Evolutionary conservation across 2,113 vertebrate species (phyloP).

Genomic region (Pyxicephalus adspersus): DNA sequence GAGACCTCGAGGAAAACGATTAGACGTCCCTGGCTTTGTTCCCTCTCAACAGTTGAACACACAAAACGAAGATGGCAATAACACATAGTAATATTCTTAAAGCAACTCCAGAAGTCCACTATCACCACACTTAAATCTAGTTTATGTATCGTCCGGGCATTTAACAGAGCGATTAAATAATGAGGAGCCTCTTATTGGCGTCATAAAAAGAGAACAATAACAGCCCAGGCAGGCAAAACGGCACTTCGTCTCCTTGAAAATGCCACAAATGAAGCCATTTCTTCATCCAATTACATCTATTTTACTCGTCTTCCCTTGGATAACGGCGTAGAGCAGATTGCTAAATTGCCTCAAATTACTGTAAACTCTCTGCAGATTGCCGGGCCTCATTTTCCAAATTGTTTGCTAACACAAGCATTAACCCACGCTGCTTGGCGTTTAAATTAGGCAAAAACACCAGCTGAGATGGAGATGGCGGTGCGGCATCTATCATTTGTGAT

Average conservation of each 20-base stretch:
- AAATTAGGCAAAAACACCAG: constrained; percentile 17
- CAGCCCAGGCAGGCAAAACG: neutral
- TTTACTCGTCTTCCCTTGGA: neutral
- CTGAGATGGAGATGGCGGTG: neutral
- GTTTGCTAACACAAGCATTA: constrained; percentile 36
- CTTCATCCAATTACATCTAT: constrained; percentile 31
- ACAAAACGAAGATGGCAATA: no score
- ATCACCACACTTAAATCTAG: neutral
- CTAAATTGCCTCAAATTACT: constrained; percentile 32
- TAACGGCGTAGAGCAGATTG: constrained; percentile 12
- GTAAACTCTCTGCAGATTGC: constrained; percentile 20
- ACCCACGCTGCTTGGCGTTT: neutral
- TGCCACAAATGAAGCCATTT: constrained; percentile 20
- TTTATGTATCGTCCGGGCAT: constrained; percentile 17
- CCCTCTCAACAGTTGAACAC: no score
- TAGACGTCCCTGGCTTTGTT: no score
- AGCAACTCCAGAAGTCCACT: neutral
- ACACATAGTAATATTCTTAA: neutral
- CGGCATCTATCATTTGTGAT: neutral
- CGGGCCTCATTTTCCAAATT: neutral
- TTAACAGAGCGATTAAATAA: constrained; percentile 34
- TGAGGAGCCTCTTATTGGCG: neutral
- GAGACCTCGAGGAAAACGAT: no score
- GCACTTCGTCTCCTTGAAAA: neutral
- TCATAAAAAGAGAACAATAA: constrained; percentile 7